Evolutionary conservation across 2,888 invertebrate species (phyloP), one percentile per base, ranked within the genome.

Genomic region (Trissoscelio sp.): DNA sequence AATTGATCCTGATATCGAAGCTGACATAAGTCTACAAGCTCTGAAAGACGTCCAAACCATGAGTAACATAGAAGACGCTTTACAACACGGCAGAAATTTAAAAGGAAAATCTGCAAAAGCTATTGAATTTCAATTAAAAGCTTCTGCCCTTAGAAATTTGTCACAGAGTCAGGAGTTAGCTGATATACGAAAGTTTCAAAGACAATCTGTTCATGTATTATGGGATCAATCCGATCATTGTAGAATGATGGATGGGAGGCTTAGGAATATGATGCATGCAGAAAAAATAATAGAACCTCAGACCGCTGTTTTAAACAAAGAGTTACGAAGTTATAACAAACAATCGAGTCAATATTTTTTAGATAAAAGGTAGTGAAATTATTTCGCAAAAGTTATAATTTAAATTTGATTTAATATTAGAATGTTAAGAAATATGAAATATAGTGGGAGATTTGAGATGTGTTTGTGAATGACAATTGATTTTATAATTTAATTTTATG

Each of bases 21-120:
- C 87, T 3, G 86, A 88, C 53, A 74, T 88, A 9, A 86, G 87
- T 14, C 55, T 88, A 3, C 86, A 86, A 60, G 84, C 87, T 2
- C 67, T 91, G 14, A 85, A 82, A 28, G 91, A 91, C 51, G 82
- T 89, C 12, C 90, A 90, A 64, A 67, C 72, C 74, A 84, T 87
- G 74, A 83, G 83, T 48, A 87, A 88, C 22, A 83, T 89, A 0
- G 85, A 86, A 39, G 88, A 89, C 14, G 87, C 87, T 0, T 75
- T 88, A 6, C 88, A 90, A 7, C 87, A 88, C 20, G 88, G 88
- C 0, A 93, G 93, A 83, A 92, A 92, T 86, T 90, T 95, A 53
- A 93, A 95, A 86, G 96, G 96, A 58, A 96, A 95, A 92, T 96
- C 96, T 1, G 96, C 96, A 4, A 94, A 93, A 87, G 94, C 94